Evolutionary conservation across 1,140 invertebrate genomes (phyloP).

Genomic region (Frieseomelitta varia): DNA sequence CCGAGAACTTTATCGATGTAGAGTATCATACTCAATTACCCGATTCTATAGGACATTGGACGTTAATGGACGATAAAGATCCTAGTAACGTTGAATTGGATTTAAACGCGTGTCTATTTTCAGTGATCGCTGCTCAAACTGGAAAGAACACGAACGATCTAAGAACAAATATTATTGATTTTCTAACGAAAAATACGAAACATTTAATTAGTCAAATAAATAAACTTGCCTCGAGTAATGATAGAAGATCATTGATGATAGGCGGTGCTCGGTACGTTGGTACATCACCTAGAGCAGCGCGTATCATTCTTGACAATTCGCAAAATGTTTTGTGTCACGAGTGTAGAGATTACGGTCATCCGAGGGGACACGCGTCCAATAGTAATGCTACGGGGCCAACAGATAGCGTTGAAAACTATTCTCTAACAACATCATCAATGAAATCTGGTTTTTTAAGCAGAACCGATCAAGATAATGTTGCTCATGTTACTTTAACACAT

Average conservation of each 20-base stretch:
- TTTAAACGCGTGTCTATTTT: conserved; percentile 68
- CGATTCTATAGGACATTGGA: conserved; percentile 62
- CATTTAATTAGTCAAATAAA: conserved; percentile 40
- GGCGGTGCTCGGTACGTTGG: conserved; percentile 68
- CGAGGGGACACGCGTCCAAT: conserved; percentile 61
- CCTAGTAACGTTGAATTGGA: conserved; percentile 9
- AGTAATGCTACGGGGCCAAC: conserved; percentile 9
- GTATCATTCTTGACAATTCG: conserved; percentile 54
- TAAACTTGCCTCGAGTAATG: neutral
- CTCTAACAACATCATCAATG: neutral
- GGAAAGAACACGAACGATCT: conserved; percentile 24
- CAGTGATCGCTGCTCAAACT: conserved; percentile 55
- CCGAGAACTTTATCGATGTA: conserved; percentile 10
- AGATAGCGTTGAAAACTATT: conserved; percentile 60
- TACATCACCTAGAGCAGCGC: conserved; percentile 25
- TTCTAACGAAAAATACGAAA: neutral
- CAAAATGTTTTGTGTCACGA: conserved; percentile 42
- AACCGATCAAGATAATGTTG: conserved; percentile 55
- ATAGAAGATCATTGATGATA: conserved; percentile 38
- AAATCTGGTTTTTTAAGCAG: conserved; percentile 62
- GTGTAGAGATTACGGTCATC: conserved; percentile 50
- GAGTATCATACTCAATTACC: conserved; percentile 39
- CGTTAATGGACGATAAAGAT: conserved; percentile 47
- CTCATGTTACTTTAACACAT: conserved; percentile 41
- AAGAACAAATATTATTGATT: conserved; percentile 9